A percentile compares a stretch with the other conserved stretches of the same genome.
Evolutionary conservation across 2,888 invertebrate genomes (phyloP).

Genomic region (Lochmaea crataegi): DNA sequence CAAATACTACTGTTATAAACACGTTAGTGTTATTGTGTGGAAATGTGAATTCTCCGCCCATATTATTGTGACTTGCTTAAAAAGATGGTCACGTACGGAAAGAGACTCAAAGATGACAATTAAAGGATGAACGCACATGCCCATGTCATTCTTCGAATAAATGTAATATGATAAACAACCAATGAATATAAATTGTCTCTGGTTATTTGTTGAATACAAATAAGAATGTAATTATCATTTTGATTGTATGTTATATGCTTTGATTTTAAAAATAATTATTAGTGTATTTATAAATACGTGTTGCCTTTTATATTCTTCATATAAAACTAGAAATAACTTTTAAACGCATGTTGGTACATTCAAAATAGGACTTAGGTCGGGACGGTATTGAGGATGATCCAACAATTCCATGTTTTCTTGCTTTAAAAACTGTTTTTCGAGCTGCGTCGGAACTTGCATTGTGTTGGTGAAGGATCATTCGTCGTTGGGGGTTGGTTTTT

Average conservation of each 20-base stretch:
- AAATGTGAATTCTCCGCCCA: background rate
- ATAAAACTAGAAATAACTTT: too few species aligned
- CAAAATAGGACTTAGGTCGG: too few species aligned
- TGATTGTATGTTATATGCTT: background rate
- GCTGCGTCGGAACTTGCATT: too few species aligned
- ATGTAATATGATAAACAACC: background rate
- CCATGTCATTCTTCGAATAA: background rate
- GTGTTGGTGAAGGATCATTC: too few species aligned
- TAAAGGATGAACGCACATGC: slow-evolving; percentile 11
- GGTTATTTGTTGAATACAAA: background rate
- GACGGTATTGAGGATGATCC: too few species aligned
- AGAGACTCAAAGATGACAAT: slow-evolving; percentile 8
- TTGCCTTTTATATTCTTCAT: too few species aligned
- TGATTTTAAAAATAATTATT: background rate
- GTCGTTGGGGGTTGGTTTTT: too few species aligned
- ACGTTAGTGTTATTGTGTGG: background rate
- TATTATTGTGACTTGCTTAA: background rate
- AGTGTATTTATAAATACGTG: too few species aligned
- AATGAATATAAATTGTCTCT: background rate
- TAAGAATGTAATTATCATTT: background rate
- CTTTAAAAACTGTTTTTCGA: too few species aligned
- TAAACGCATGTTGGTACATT: too few species aligned
- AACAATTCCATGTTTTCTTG: too few species aligned
- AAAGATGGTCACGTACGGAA: slow-evolving; percentile 2
- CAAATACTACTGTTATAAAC: too few species aligned